phyloP scores from a whole-genome alignment of 2,113 vertebrate species.

The Psittacara wagleri region DNA sequence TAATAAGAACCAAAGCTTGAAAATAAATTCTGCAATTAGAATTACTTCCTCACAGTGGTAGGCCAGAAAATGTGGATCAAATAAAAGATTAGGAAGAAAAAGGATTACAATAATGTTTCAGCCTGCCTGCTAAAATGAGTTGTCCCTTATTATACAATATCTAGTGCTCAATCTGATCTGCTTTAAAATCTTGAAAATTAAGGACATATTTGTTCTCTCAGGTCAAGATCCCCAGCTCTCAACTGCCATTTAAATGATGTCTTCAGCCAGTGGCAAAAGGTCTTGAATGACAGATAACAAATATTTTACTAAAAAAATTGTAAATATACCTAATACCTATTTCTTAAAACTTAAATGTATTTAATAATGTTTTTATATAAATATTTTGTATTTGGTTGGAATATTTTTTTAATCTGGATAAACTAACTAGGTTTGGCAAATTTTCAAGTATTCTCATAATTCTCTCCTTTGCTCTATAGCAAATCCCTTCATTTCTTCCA shows the following conservation, averaged over 20 bases:
- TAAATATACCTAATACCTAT: not conserved
- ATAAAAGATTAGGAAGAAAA: not conserved
- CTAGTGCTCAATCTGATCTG: not conserved
- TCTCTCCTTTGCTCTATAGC: not conserved
- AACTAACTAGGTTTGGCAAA: not conserved
- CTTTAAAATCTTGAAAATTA: not conserved
- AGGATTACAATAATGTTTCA: not conserved
- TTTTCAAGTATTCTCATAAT: not conserved
- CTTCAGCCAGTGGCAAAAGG: not conserved
- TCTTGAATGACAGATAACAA: not conserved
- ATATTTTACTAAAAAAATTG: not conserved
- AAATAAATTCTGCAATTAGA: not conserved
- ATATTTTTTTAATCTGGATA: not conserved
- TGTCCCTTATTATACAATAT: not conserved
- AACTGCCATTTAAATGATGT: not conserved
- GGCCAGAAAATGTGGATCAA: not conserved
- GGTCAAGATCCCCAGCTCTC: not conserved
- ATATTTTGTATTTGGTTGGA: not conserved
- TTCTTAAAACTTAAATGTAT: not conserved
- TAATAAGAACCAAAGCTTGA: fast-evolving
- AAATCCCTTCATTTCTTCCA: not conserved
- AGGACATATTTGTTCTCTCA: not conserved
- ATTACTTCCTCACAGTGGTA: not conserved
- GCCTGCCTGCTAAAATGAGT: not conserved
- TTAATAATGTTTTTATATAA: not conserved